phyloP scores from a whole-genome alignment of 2,113 vertebrate species.

The Amphiprion percula region DNA sequence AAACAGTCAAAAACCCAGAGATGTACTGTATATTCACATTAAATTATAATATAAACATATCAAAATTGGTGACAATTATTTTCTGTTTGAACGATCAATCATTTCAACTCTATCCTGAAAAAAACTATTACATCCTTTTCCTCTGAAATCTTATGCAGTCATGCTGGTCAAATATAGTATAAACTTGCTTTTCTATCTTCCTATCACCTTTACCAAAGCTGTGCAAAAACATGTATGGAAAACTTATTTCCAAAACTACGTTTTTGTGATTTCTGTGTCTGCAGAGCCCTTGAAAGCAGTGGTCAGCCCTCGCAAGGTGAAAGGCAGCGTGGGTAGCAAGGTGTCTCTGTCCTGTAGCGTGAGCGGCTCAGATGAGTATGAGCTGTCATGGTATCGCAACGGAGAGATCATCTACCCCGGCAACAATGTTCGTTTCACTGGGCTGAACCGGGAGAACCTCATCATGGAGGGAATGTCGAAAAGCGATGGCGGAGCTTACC shows the following conservation, averaged over 20 bases:
- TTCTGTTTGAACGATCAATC: neutral
- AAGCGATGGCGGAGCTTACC: constrained; percentile 97
- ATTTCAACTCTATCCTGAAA: neutral
- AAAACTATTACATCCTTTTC: neutral
- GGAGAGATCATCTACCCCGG: constrained; percentile 94
- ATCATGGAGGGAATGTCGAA: constrained; percentile 98
- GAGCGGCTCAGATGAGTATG: constrained; percentile 93
- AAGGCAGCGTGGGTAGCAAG: constrained; percentile 97
- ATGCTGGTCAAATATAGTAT: neutral
- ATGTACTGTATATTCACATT: no score
- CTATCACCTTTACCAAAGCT: neutral
- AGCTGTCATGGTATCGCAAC: constrained; percentile 97
- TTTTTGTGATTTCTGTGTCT: constrained; percentile 33
- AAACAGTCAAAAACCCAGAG: no score
- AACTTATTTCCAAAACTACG: neutral
- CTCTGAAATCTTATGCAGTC: neutral
- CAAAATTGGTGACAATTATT: neutral
- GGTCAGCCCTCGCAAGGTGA: constrained; percentile 95
- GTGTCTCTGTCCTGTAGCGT: constrained; percentile 97
- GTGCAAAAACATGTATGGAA: neutral
- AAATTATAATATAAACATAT: neutral
- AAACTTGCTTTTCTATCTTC: neutral
- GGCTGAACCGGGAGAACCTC: constrained; percentile 92
- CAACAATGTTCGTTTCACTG: constrained; percentile 93
- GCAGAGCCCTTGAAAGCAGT: constrained; percentile 95